These are phyloP conservation scores for Hippopotamyrus pictus DNA, from an alignment of 2,797 vertebrate genomes.

Conservation along the genomic window DNA sequence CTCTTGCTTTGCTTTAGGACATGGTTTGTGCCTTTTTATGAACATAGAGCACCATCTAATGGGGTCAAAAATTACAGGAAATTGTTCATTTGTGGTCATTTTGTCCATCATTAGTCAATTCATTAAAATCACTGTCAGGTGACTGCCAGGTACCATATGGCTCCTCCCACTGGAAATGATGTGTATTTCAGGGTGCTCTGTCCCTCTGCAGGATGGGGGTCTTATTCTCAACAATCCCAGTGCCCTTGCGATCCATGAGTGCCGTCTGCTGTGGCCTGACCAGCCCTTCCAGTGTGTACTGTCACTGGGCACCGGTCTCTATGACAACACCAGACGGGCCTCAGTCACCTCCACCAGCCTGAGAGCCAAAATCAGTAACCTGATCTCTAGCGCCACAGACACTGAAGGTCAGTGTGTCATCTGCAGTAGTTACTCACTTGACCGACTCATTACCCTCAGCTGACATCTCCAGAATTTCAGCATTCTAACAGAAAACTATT, in stretches of 20 bases:
- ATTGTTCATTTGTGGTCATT: background rate
- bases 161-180: background rate
- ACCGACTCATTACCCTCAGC: background rate
- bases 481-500: background rate
- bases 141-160: background rate
- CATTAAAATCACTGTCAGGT: background rate
- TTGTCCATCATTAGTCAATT: background rate
- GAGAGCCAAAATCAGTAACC: slow-evolving; percentile 62
- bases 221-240: slow-evolving; percentile 66
- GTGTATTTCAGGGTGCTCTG: background rate
- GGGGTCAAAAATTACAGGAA: background rate
- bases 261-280: slow-evolving; percentile 61
- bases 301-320: slow-evolving; percentile 63
- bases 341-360: slow-evolving; percentile 63
- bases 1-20: background rate
- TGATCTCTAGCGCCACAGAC: slow-evolving; percentile 67
- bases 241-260: slow-evolving; percentile 64
- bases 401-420: slow-evolving; percentile 52
- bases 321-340: slow-evolving; percentile 53
- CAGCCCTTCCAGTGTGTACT: slow-evolving; percentile 65
- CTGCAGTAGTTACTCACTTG: background rate
- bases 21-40: background rate
- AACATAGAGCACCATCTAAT: background rate
- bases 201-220: slow-evolving; percentile 54
- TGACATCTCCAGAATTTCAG: background rate